Conservation (phyloP, 2,113 vertebrate species). For the Sigmodon hispidus region DNA sequence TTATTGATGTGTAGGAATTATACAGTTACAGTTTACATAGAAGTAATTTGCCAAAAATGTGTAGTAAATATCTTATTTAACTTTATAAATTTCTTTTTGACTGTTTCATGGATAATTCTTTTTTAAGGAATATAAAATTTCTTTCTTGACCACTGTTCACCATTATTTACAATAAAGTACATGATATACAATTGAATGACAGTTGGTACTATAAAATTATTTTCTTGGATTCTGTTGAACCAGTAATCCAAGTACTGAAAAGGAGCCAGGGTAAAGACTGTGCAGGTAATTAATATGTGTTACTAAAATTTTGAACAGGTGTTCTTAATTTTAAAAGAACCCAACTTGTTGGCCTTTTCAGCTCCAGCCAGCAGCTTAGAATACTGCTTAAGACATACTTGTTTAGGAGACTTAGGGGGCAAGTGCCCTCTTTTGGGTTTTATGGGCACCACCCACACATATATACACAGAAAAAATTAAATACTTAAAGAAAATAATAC, state of each 20-base stretch:
- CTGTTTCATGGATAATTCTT: background rate
- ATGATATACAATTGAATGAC: background rate
- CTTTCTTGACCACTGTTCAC: background rate
- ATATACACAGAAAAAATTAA: background rate
- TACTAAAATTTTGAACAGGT: background rate
- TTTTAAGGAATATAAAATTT: background rate
- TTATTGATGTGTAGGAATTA: background rate
- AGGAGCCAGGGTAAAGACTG: background rate
- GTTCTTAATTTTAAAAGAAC: background rate
- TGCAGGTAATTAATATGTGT: background rate
- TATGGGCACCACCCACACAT: background rate
- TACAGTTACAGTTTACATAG: background rate
- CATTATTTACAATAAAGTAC: background rate
- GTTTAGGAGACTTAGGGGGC: background rate
- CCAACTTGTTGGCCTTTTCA: background rate
- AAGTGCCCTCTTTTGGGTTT: background rate
- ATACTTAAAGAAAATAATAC: background rate
- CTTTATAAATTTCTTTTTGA: background rate
- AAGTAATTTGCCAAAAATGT: constrained; percentile 7
- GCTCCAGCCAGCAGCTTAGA: background rate
- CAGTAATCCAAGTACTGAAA: background rate
- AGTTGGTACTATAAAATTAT: background rate
- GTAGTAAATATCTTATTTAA: constrained; percentile 33
- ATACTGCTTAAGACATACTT: background rate
- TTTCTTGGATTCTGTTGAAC: background rate